Percentiles rank a stretch among this genome's conserved stretches.
These are phyloP conservation scores for Dendrolimus punctatus DNA, from an alignment of 1,140 invertebrate genomes.

Conservation along the genomic window DNA sequence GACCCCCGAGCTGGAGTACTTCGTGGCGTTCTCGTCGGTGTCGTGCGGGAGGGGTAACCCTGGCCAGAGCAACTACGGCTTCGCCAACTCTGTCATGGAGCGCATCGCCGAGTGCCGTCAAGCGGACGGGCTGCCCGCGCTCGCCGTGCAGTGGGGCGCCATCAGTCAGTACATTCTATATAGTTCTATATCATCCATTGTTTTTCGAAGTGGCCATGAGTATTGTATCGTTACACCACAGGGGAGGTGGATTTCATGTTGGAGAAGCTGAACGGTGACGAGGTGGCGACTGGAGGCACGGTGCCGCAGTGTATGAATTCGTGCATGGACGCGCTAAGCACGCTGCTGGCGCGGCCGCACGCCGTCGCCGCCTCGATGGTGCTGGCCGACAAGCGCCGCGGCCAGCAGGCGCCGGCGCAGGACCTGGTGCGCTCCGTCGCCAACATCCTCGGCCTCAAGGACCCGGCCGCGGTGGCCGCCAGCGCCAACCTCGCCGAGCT, in stretches of 20 bases:
- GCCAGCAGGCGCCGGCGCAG: slow-evolving; percentile 65
- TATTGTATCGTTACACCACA: slow-evolving; percentile 8
- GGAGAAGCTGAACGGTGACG: slow-evolving; percentile 86
- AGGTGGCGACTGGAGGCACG: slow-evolving; percentile 93
- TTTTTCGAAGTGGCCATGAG: not conserved
- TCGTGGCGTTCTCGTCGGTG: slow-evolving; percentile 95
- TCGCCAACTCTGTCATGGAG: slow-evolving; percentile 97
- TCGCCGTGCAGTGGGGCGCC: slow-evolving; percentile 98
- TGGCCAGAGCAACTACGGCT: slow-evolving; percentile 96
- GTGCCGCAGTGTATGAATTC: slow-evolving; percentile 93
- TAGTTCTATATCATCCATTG: not conserved
- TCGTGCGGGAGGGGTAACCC: slow-evolving; percentile 95
- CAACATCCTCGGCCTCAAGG: slow-evolving; percentile 89
- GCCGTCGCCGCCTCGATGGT: slow-evolving; percentile 90
- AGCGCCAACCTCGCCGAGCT: slow-evolving; percentile 88
- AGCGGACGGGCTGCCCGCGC: slow-evolving; percentile 78
- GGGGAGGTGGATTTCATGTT: slow-evolving; percentile 92
- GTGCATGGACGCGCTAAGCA: slow-evolving; percentile 89
- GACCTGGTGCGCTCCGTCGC: slow-evolving; percentile 81
- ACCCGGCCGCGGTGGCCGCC: slow-evolving; percentile 82
- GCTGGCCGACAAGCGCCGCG: slow-evolving; percentile 80
- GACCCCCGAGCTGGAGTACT: slow-evolving; percentile 89
- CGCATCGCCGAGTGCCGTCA: slow-evolving; percentile 90
- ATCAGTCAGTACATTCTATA: slow-evolving; percentile 76
- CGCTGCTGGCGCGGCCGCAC: slow-evolving; percentile 90